phyloP scores from a whole-genome alignment of 2,797 vertebrate species.

The Etheostoma nigrum region DNA sequence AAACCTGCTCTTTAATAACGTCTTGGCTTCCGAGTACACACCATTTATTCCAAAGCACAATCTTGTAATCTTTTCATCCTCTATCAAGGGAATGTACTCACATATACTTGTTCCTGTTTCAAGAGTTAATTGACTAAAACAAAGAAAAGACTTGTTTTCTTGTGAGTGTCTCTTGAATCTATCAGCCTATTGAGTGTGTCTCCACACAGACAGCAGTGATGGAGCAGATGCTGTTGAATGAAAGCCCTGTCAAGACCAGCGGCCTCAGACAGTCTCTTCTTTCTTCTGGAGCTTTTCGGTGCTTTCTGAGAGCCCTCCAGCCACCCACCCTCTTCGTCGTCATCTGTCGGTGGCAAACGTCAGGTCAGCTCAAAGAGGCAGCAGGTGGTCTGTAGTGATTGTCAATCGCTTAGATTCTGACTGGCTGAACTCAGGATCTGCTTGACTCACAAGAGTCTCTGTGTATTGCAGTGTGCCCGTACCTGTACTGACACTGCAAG shows the following conservation, averaged over 20 bases:
- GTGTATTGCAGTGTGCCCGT: slow-evolving; percentile 1
- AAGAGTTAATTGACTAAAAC: slow-evolving; percentile 58
- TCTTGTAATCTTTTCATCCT: slow-evolving; percentile 31
- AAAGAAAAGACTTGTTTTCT: slow-evolving; percentile 70
- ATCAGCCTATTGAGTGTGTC: slow-evolving; percentile 51
- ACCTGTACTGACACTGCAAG: slow-evolving; percentile 29
- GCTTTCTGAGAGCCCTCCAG: slow-evolving; percentile 69
- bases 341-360: slow-evolving; percentile 77
- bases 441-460: slow-evolving; percentile 18
- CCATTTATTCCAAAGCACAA: slow-evolving; percentile 35
- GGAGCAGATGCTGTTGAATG: slow-evolving; percentile 77
- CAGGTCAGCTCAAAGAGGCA: slow-evolving; percentile 65
- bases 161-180: slow-evolving; percentile 57
- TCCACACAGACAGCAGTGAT: slow-evolving; percentile 55
- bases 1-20: not conserved
- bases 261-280: slow-evolving; percentile 62
- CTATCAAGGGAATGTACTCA: slow-evolving; percentile 49
- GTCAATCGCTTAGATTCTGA: slow-evolving; percentile 44
- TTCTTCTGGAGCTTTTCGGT: slow-evolving; percentile 64
- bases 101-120: slow-evolving; percentile 44
- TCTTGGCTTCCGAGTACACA: not conserved
- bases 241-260: slow-evolving; percentile 72
- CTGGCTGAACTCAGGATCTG: slow-evolving; percentile 37
- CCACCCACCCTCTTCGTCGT: slow-evolving; percentile 62
- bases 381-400: slow-evolving; percentile 73